Evolutionary conservation across 2,113 vertebrate species (phyloP).

Genomic region (Diglossa brunneiventris): DNA sequence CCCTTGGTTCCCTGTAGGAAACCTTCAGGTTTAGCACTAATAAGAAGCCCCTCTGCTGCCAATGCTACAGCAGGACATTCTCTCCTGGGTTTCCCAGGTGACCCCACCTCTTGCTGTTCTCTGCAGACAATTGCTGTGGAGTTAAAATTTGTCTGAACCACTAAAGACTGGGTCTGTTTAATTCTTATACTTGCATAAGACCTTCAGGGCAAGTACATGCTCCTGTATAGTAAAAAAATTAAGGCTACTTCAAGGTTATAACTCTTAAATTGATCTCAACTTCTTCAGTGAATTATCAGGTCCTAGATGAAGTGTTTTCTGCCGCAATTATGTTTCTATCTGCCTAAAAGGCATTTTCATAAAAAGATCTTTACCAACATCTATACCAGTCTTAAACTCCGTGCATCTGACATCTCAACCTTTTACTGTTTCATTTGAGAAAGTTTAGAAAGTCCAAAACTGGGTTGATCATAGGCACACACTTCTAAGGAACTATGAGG

Average conservation of each 20-base stretch:
- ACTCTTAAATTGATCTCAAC: not conserved
- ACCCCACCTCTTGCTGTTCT: constrained; percentile 29
- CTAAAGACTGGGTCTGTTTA: not conserved
- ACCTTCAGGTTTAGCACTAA: constrained; percentile 74
- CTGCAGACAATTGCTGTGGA: constrained; percentile 29
- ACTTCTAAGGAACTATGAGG: not conserved
- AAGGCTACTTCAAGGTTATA: not conserved
- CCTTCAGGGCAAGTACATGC: not conserved
- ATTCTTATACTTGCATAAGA: not conserved
- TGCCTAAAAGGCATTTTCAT: not conserved
- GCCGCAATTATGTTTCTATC: not conserved
- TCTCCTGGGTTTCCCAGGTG: constrained; percentile 63
- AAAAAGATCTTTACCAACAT: not conserved
- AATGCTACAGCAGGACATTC: constrained; percentile 55
- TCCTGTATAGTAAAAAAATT: not conserved
- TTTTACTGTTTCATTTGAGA: not conserved
- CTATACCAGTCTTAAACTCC: not conserved
- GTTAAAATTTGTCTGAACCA: not conserved
- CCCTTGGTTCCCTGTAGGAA: constrained; percentile 70
- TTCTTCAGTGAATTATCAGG: not conserved
- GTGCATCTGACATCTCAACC: not conserved
- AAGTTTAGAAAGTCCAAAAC: not conserved
- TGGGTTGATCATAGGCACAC: not conserved
- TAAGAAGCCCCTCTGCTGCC: constrained; percentile 36
- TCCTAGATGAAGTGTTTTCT: not conserved